Evolutionary conservation across 2,797 vertebrate genomes (phyloP), one percentile per base, ranked within the genome.

Genomic region (Toxotes lorentzi): DNA sequence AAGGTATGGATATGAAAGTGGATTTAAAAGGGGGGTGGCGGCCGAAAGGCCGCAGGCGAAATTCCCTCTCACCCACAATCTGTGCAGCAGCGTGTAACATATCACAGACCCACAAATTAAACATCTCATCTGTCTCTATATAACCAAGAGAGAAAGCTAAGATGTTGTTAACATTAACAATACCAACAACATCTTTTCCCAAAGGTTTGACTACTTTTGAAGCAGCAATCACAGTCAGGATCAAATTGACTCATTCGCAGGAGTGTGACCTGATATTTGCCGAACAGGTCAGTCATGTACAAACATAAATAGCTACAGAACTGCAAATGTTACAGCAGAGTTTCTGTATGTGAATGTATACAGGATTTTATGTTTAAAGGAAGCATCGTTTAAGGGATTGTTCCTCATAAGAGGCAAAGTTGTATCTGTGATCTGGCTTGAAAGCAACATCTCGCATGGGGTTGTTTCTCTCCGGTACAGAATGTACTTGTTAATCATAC

Each of bases 41-140:
- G 87, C 89, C 83, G 84, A 89, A 85, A 89, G 88, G 76, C 86
- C 91, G 90, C 83, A 86, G 87, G 88, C 14, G 34, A 78, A 81
- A 82, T 63, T 65, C 47, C 67, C 61, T 65, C 67, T 79, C 53
- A 78, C 75, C 78, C 82, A 64, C 66, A 78, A 43, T 81, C 61
- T 89, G 82, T 82, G 83, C 73, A 82, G 64, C 71, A 70, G 50
- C 2, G n/a, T 77, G 81, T 45, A 78, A 77, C 79, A 76, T 76
- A 82, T 83, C 79, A 79, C 76, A 73, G 65, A 54, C 70, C 70
- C 64, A 59, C 79, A 87, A 89, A 90, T 85, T 35, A 84, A 90
- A 81, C 75, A 71, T 61, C 58, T 63, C 70, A 19, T 59, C 73
- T 70, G 56, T 70, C 35, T 56, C 61, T 47, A 35, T 58, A 56